Conservation (phyloP, 2,888 invertebrate genomes). For the Ptilodon capucinus region DNA sequence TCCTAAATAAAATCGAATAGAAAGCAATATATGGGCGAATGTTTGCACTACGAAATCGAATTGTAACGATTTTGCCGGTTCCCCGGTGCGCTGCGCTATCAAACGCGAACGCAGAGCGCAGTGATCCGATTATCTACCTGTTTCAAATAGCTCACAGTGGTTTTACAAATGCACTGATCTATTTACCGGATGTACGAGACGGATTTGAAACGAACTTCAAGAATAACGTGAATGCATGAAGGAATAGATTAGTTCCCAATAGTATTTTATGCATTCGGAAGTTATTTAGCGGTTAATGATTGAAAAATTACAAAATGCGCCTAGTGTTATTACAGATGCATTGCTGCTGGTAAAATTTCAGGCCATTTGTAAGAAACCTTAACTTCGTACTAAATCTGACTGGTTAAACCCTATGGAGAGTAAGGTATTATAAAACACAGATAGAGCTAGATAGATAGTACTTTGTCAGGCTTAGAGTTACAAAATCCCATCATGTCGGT, state of each 20-base stretch:
- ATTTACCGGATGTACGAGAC: not conserved
- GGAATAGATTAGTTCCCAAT: not conserved
- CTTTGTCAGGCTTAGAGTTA: not conserved
- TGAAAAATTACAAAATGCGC: no score
- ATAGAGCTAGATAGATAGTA: not conserved
- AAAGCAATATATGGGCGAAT: not conserved
- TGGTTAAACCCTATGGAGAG: no score
- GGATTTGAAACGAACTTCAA: not conserved
- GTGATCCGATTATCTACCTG: not conserved
- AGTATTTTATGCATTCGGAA: not conserved
- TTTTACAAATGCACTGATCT: not conserved
- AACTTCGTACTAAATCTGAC: no score
- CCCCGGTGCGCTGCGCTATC: not conserved
- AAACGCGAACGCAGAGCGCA: not conserved
- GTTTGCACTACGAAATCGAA: not conserved
- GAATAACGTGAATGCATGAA: no score
- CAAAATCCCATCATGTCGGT: not conserved
- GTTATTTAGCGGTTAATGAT: not conserved
- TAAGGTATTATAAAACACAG: no score
- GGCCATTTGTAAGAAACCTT: no score
- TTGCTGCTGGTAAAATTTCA: no score
- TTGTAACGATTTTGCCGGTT: not conserved
- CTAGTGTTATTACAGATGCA: no score
- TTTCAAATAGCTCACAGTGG: not conserved
- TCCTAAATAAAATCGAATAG: not conserved